phyloP scores from a whole-genome alignment of 2,888 invertebrate species.

The Leucoma salicis region DNA sequence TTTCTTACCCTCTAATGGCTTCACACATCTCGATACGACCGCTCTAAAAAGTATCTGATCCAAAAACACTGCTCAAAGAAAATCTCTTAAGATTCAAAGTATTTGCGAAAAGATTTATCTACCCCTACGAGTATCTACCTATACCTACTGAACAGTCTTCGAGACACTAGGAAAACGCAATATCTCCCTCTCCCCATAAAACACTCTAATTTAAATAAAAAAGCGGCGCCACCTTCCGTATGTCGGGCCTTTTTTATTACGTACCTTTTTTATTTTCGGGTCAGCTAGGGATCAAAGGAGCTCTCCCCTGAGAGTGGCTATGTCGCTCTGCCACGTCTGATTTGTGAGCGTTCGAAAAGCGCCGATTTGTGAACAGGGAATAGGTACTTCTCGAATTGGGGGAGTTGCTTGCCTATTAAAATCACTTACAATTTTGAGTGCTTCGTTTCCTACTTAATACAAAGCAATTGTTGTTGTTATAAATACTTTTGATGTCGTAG shows the following conservation, averaged over 20 bases:
- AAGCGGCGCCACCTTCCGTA: slow-evolving; percentile 82
- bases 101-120: slow-evolving; percentile 59
- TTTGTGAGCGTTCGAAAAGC: slow-evolving; percentile 75
- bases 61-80: slow-evolving; percentile 49
- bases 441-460: slow-evolving; percentile 40
- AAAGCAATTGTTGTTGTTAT: slow-evolving; percentile 47
- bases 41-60: slow-evolving; percentile 37
- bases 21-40: slow-evolving; percentile 20
- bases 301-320: slow-evolving; percentile 69
- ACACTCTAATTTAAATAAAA: slow-evolving; percentile 83
- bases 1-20: no score
- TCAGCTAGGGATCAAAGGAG: slow-evolving; percentile 81
- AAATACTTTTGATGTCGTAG: slow-evolving; percentile 16
- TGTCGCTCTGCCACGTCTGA: slow-evolving; percentile 61
- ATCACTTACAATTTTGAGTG: slow-evolving; percentile 69
- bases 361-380: slow-evolving; percentile 80
- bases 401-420: slow-evolving; percentile 76
- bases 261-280: slow-evolving; percentile 82
- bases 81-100: slow-evolving; percentile 54
- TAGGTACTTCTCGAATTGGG: slow-evolving; percentile 67
- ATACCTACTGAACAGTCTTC: slow-evolving; percentile 58
- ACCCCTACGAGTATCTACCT: slow-evolving; percentile 54
- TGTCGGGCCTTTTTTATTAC: slow-evolving; percentile 81
- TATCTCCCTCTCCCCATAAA: slow-evolving; percentile 80
- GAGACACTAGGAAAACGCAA: slow-evolving; percentile 78